A percentile compares a stretch with the other conserved stretches of the same genome.
phyloP scores from a whole-genome alignment of 2,888 invertebrate genomes.

The Aethes cnicana region DNA sequence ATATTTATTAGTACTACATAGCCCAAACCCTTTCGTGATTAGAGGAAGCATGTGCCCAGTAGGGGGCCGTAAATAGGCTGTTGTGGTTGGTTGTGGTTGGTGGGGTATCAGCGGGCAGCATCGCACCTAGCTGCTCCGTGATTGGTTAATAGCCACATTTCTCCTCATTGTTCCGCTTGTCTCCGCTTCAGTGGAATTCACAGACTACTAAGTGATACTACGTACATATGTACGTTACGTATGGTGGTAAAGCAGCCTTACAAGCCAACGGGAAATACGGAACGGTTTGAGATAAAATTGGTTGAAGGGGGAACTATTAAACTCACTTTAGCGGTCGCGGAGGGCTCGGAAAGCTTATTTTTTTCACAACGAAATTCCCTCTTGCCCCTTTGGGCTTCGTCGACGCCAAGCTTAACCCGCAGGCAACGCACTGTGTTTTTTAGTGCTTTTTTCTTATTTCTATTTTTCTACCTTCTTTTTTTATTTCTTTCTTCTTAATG shows the following conservation, averaged over 20 bases:
- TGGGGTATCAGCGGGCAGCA: no score
- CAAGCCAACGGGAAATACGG: conserved; percentile 9
- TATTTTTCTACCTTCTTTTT: no score
- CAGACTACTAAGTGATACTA: no score
- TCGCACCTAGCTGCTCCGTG: no score
- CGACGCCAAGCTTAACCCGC: conserved; percentile 24
- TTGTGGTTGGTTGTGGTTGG: no score
- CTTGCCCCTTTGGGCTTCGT: conserved; percentile 20
- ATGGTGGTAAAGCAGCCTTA: conserved; percentile 6
- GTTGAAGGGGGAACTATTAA: conserved; percentile 29
- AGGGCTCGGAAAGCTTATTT: conserved; percentile 26
- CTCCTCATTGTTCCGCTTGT: no score
- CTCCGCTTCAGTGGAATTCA: no score
- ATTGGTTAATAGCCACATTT: no score
- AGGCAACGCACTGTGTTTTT: conserved; percentile 22
- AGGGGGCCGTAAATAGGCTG: no score
- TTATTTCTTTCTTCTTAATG: no score
- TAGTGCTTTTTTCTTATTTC: background rate
- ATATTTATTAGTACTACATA: no score
- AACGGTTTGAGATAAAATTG: conserved; percentile 28
- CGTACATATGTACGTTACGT: no score
- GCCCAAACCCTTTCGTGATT: conserved; percentile 3
- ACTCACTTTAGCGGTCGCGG: conserved; percentile 30
- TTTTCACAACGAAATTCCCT: conserved; percentile 21
- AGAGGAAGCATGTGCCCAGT: conserved; percentile 2